Percentiles rank a stretch among this genome's conserved stretches.
phyloP scores from a whole-genome alignment of 1,140 invertebrate species.

The Conus betulinus region DNA sequence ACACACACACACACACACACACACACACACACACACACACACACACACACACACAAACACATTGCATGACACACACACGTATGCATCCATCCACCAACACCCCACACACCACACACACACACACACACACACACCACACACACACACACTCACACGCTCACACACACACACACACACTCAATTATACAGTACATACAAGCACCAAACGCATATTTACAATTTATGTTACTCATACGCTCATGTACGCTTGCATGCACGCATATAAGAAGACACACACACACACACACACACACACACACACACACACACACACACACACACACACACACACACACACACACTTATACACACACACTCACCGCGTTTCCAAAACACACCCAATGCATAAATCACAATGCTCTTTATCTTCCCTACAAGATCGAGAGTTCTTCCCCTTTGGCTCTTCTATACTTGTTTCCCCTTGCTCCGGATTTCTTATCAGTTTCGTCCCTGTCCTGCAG shows the following conservation, averaged over 20 bases:
- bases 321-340: too few species aligned
- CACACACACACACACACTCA: neutral
- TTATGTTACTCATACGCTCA: neutral
- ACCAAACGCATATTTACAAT: neutral
- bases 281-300: neutral
- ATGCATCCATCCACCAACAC: neutral
- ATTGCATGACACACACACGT: neutral
- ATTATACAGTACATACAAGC: neutral
- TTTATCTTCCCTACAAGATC: too few species aligned
- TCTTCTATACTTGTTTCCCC: too few species aligned
- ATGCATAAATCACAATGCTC: too few species aligned
- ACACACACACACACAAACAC: too few species aligned
- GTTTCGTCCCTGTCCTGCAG: too few species aligned
- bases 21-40: too few species aligned
- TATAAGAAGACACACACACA: neutral
- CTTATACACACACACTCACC: too few species aligned
- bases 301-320: neutral
- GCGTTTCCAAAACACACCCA: too few species aligned
- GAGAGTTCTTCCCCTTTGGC: too few species aligned
- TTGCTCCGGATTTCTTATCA: too few species aligned
- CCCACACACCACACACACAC: neutral
- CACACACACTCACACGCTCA: neutral
- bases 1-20: too few species aligned
- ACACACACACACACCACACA: neutral
- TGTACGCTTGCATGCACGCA: neutral